Evolutionary conservation across 1,140 invertebrate species (phyloP).

Genomic region (Drosophila punjabiensis): DNA sequence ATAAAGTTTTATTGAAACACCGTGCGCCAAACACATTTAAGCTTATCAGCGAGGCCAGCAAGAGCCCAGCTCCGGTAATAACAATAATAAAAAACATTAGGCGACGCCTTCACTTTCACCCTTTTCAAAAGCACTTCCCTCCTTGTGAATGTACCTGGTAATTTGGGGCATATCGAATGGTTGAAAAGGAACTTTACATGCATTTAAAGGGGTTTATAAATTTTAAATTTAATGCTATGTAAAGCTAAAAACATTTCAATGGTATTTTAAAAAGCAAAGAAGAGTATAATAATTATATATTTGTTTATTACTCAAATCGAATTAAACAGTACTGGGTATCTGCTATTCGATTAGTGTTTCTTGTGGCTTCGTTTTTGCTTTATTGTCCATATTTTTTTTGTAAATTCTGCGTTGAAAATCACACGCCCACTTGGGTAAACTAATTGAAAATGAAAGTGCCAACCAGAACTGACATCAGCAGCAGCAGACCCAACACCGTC

Average conservation of each 20-base stretch:
- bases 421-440: slow-evolving; percentile 77
- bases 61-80: slow-evolving; percentile 52
- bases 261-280: neutral
- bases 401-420: slow-evolving; percentile 70
- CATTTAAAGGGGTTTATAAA: slow-evolving; percentile 24
- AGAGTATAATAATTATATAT: neutral
- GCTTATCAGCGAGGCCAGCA: slow-evolving; percentile 70
- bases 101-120: slow-evolving; percentile 59
- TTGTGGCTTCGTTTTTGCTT: neutral
- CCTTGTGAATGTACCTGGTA: slow-evolving; percentile 11
- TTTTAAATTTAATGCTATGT: slow-evolving; percentile 3
- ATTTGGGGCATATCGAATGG: slow-evolving; percentile 11
- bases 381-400: slow-evolving; percentile 41
- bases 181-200: neutral
- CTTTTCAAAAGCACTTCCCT: slow-evolving; percentile 60
- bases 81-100: slow-evolving; percentile 83
- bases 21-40: slow-evolving; percentile 64
- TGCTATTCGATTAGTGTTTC: neutral
- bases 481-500: slow-evolving; percentile 2
- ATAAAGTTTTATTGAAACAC: slow-evolving; percentile 83
- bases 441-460: slow-evolving; percentile 81
- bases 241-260: neutral
- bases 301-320: neutral
- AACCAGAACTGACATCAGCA: slow-evolving; percentile 23
- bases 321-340: slow-evolving; percentile 2